phyloP scores from a whole-genome alignment of 23 tunicate genomes.

The Styela plicata region DNA sequence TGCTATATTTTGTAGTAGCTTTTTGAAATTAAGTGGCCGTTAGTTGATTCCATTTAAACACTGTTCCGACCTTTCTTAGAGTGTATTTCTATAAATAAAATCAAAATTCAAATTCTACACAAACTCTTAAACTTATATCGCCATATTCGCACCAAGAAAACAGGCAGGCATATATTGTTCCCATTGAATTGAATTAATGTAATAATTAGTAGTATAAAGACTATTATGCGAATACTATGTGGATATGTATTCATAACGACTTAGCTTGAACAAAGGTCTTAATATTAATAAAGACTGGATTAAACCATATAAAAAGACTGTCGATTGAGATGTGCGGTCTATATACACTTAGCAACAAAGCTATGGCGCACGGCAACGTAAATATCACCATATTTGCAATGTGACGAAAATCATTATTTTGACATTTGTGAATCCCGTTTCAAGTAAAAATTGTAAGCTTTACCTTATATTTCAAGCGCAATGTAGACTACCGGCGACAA shows the following conservation, averaged over 20 bases:
- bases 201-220: background rate
- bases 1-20: no score
- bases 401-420: background rate
- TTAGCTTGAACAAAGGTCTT: background rate
- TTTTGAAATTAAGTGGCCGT: no score
- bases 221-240: background rate
- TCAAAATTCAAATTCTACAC: no score
- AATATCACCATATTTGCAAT: background rate
- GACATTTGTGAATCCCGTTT: background rate
- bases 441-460: no score
- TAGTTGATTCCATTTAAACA: no score
- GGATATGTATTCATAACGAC: no score
- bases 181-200: background rate
- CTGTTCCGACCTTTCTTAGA: no score
- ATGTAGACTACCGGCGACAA: background rate
- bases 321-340: background rate
- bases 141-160: no score
- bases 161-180: background rate
- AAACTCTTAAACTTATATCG: no score
- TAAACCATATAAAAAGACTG: no score
- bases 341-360: background rate
- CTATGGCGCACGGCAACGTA: background rate
- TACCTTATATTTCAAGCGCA: background rate
- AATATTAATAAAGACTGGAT: background rate
- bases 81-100: no score